Evolutionary conservation across 2,888 invertebrate genomes (phyloP), one percentile per base, ranked within the genome.

Genomic region (Ypsolopha scabrella): DNA sequence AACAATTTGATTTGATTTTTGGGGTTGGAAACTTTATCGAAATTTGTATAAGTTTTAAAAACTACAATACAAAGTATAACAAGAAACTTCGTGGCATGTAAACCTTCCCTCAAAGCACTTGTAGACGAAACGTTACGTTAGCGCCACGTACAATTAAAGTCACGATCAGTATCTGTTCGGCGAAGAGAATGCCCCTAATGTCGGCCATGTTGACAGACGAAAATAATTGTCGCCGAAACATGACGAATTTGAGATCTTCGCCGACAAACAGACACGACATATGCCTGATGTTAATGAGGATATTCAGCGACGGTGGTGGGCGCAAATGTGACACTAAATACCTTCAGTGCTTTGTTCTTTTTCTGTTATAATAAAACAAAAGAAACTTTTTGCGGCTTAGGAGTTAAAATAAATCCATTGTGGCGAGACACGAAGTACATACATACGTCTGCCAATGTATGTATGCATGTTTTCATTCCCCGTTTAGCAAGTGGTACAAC

Each of bases 91-190:
- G 7, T 53, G 34, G 8, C 70, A 78, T 81, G 70, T 80, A 70
- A 75, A 13, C 75, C 65, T 33, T 50, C 44, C 53, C 43, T 53
- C 46, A 38, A 48, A 56, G 56, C 69, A 73, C 68, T 71, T 72
- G 70, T 72, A 72, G 70, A 72, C 68, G 70, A 75, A 75, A 75
- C 74, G 73, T 80, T 73, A 71, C 76, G 75, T 81, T 80, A 85
- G 79, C 81, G 82, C 82, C 86, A 77, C 76, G 70, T 82, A 78
- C 82, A 82, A 85, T 85, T 85, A 83, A 80, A 80, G 65, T 72
- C 72, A 67, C 68, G 86, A 83, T 85, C 70, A 67, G 74, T 83
- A 83, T 83, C 85, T 78, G 80, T 83, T 81, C 81, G 64, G 50
- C 65, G 82, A 80, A 81, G 59, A 70, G 65, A 70, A 67, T 65